These are phyloP conservation scores for Alectura lathami DNA, from an alignment of 2,113 vertebrate species.

Conservation along the genomic window DNA sequence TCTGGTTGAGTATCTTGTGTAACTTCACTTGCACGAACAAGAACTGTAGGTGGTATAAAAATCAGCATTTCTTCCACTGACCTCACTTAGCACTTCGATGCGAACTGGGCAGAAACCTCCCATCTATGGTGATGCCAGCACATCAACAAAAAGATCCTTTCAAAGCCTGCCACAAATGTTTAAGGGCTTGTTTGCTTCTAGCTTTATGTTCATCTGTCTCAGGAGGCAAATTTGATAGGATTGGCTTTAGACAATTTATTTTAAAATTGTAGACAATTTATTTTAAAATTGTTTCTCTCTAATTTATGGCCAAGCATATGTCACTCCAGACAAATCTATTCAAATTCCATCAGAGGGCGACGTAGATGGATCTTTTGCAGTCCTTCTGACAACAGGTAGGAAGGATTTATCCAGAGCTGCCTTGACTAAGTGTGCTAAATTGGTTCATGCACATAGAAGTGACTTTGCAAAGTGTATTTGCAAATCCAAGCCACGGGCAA, in stretches of 20 bases:
- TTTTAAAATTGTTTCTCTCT: slow-evolving; percentile 36
- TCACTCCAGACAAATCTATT: slow-evolving; percentile 44
- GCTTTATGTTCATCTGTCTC: slow-evolving; percentile 40
- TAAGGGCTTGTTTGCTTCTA: slow-evolving; percentile 38
- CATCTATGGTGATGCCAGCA: neutral
- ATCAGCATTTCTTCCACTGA: neutral
- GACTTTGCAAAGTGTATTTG: neutral
- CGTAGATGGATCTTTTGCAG: neutral
- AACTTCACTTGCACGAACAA: neutral
- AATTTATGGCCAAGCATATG: slow-evolving; percentile 50
- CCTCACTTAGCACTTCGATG: neutral
- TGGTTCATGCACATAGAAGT: neutral
- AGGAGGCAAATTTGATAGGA: slow-evolving; percentile 20
- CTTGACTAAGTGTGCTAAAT: neutral
- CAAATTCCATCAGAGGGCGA: slow-evolving; percentile 19
- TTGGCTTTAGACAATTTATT: slow-evolving; percentile 29
- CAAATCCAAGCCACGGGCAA: neutral
- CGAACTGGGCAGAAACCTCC: neutral
- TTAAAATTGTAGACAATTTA: slow-evolving; percentile 48
- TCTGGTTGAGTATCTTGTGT: neutral
- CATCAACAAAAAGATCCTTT: neutral
- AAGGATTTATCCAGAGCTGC: slow-evolving; percentile 2
- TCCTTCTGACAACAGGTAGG: neutral
- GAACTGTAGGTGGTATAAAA: neutral
- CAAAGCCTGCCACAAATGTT: neutral